These are phyloP conservation scores for Mareca strepera DNA, from an alignment of 2,797 vertebrate genomes.

Conservation along the genomic window DNA sequence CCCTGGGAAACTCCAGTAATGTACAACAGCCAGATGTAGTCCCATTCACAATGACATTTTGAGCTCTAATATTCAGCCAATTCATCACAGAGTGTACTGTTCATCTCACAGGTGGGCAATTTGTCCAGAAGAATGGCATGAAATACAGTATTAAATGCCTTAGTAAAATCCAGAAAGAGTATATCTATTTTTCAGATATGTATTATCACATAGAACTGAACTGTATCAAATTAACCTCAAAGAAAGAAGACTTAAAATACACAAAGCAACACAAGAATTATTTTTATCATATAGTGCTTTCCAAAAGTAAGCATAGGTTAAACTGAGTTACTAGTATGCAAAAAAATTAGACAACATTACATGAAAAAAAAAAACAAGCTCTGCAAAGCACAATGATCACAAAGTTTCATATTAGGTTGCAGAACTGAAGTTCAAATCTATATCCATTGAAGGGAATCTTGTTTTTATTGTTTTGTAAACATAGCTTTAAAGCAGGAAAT, in stretches of 20 bases:
- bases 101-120: too few species aligned
- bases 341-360: background rate
- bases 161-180: too few species aligned
- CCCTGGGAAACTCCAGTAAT: too few species aligned
- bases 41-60: too few species aligned
- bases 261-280: too few species aligned
- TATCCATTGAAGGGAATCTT: background rate
- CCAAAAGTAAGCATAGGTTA: background rate
- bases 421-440: background rate
- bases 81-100: too few species aligned
- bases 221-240: background rate
- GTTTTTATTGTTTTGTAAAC: background rate
- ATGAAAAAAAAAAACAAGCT: background rate
- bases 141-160: too few species aligned
- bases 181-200: too few species aligned
- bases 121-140: too few species aligned
- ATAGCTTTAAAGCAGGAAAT: background rate
- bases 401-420: background rate
- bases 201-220: background rate
- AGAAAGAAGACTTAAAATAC: background rate
- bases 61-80: too few species aligned
- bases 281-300: background rate
- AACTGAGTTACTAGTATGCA: background rate
- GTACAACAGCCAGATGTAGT: too few species aligned
- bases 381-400: background rate